These are phyloP conservation scores for Diplolepis rosae DNA, from an alignment of 2,888 invertebrate genomes.

Conservation along the genomic window DNA sequence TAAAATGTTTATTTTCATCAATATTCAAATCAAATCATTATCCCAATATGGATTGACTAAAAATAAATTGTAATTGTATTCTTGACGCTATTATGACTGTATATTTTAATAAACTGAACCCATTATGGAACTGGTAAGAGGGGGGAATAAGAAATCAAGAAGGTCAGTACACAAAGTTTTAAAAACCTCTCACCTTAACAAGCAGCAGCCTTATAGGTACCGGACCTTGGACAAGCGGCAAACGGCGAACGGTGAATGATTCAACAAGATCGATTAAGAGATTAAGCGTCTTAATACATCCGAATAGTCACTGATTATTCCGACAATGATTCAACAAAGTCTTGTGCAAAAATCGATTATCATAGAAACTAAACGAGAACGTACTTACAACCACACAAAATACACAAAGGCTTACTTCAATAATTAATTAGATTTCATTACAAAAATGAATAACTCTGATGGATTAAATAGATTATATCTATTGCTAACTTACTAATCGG, in stretches of 20 bases:
- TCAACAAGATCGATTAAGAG: constrained; percentile 13
- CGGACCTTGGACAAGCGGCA: constrained; percentile 18
- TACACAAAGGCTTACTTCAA: neutral
- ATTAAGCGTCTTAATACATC: constrained; percentile 6
- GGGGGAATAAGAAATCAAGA: constrained; percentile 5
- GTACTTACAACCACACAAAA: neutral
- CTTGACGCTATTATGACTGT: constrained; percentile 2
- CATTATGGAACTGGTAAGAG: neutral
- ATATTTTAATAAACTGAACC: neutral
- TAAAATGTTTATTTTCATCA: no score
- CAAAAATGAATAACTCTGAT: neutral
- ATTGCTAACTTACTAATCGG: neutral
- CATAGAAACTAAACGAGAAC: constrained; percentile 2
- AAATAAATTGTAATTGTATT: neutral
- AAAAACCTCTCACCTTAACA: constrained; percentile 10
- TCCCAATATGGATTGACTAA: neutral
- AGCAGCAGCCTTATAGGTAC: neutral
- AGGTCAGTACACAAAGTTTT: constrained; percentile 11
- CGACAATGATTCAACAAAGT: constrained; percentile 23
- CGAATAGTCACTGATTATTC: constrained; percentile 1
- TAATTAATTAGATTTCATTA: neutral
- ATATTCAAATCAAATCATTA: no score
- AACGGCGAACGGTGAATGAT: constrained; percentile 4
- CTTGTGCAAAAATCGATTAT: constrained; percentile 20
- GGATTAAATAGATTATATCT: neutral